Conservation (phyloP, 1,140 invertebrate genomes). For the Adoxophyes honmai region DNA sequence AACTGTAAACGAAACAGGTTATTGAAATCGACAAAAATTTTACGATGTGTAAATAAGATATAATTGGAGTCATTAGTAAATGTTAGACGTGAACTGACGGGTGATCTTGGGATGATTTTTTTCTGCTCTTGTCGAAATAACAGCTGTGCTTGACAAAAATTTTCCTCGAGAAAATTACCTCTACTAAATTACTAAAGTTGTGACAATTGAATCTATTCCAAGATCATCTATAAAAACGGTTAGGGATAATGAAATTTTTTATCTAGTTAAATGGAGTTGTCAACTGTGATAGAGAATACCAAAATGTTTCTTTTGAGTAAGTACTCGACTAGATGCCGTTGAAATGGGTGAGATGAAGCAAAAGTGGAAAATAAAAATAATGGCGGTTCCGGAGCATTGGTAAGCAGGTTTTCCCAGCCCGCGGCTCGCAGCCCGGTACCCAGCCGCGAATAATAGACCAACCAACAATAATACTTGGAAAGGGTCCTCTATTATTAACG, state of each 20-base stretch:
- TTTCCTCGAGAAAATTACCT: no score
- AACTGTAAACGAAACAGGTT: background rate
- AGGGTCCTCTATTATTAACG: no score
- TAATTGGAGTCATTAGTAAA: background rate
- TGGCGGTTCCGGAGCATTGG: background rate
- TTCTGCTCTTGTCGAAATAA: no score
- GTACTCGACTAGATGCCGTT: background rate
- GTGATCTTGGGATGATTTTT: background rate
- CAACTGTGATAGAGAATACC: slow-evolving; percentile 9
- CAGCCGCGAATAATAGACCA: no score
- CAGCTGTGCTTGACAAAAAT: no score
- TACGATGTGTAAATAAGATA: background rate
- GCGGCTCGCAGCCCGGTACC: no score
- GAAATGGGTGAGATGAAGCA: background rate
- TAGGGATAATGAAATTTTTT: no score
- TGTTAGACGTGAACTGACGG: background rate
- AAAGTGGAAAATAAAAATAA: background rate
- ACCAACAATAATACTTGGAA: no score
- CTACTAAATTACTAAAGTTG: no score
- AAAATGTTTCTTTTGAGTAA: background rate
- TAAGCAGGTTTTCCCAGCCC: no score
- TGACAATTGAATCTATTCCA: no score
- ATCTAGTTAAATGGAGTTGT: background rate
- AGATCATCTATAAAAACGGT: no score
- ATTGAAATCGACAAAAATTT: background rate